phyloP scores from a whole-genome alignment of 92 coral and sea anemone genomes.

The Ricordea florida region DNA sequence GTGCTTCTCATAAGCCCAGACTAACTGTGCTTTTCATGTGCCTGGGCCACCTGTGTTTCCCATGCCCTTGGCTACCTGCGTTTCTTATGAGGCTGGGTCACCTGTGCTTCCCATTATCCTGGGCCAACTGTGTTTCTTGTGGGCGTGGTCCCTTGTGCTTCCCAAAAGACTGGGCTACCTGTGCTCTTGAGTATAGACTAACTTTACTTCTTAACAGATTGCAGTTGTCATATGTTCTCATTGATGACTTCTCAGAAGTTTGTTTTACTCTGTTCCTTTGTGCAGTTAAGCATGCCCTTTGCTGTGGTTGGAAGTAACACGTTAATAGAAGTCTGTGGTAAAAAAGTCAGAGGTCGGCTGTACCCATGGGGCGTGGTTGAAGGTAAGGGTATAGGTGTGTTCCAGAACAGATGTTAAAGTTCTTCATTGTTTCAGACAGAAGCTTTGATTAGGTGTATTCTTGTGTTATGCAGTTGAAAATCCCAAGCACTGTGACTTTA shows the following conservation, averaged over 20 bases:
- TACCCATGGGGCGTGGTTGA: constrained; percentile 99
- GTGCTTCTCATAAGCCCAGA: no score
- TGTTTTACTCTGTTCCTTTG: neutral
- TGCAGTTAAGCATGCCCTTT: constrained; percentile 86
- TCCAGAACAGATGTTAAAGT: no score
- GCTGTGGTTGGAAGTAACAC: constrained; percentile 99
- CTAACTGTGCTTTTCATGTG: no score
- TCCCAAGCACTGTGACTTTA: constrained; percentile 97
- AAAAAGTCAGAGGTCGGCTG: constrained; percentile 90
- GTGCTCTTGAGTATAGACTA: neutral
- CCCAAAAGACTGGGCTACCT: constrained; percentile 18
- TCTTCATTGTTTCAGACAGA: no score
- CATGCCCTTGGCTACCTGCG: no score
- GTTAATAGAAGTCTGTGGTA: constrained; percentile 85
- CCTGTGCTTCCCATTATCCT: no score
- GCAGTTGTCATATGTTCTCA: no score
- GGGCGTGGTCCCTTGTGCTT: no score
- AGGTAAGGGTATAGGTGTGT: constrained; percentile 60
- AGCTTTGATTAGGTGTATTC: neutral
- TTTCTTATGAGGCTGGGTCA: no score
- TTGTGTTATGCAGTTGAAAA: constrained; percentile 79
- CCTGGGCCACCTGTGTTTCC: no score
- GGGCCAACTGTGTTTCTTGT: no score
- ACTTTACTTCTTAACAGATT: neutral
- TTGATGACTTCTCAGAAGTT: no score